Evolutionary conservation across 2,113 vertebrate genomes (phyloP).

Genomic region (Cryptomyrus ogoouensis): DNA sequence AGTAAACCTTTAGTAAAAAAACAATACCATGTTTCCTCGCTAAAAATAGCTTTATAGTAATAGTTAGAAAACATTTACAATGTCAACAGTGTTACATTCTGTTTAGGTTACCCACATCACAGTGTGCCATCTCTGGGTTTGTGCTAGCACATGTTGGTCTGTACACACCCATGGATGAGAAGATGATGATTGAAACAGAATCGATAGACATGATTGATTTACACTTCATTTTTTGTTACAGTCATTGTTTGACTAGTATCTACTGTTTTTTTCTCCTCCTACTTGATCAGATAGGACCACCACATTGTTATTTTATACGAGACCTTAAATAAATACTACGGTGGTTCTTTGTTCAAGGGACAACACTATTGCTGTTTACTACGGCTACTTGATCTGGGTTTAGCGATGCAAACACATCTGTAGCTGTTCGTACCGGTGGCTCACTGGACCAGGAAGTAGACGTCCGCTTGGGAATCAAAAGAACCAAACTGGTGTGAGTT

Average conservation of each 20-base stretch:
- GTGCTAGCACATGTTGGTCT: constrained; percentile 47
- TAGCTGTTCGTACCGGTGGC: neutral
- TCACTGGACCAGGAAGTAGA: constrained; percentile 31
- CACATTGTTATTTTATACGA: neutral
- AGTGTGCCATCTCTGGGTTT: constrained; percentile 66
- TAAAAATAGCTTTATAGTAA: constrained; percentile 76
- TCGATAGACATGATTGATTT: constrained; percentile 15
- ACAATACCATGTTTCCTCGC: constrained; percentile 54
- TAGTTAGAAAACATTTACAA: constrained; percentile 69
- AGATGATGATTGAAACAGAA: constrained; percentile 48
- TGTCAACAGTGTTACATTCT: constrained; percentile 70
- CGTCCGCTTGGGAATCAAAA: neutral
- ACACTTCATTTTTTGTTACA: constrained; percentile 9
- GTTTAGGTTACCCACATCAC: constrained; percentile 68
- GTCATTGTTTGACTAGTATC: neutral
- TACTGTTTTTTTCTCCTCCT: neutral
- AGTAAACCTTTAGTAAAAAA: constrained; percentile 6
- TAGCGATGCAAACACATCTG: neutral
- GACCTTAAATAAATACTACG: neutral
- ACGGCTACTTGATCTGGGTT: neutral
- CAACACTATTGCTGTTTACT: constrained; percentile 12
- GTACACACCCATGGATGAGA: constrained; percentile 51
- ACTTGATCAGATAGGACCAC: neutral
- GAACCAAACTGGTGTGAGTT: neutral
- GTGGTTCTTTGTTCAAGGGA: constrained; percentile 8